These are phyloP conservation scores for Diabrotica balteata DNA, from an alignment of 2,888 invertebrate species.

Conservation along the genomic window DNA sequence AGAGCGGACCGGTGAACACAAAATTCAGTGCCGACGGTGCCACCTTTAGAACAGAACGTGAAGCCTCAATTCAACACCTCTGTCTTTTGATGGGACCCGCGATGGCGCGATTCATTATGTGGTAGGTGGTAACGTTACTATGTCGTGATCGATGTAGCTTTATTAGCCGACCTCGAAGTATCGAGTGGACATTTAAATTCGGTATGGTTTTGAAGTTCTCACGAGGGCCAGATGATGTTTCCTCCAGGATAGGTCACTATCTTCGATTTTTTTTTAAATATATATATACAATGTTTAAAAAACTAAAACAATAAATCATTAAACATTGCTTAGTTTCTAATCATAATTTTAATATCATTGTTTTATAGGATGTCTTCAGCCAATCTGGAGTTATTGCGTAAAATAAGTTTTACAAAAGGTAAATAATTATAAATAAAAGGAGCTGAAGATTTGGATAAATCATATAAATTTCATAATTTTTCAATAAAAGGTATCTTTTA, in stretches of 20 bases:
- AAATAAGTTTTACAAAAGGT: no score
- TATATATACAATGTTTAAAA: no score
- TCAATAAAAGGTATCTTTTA: no score
- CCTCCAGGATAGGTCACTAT: not conserved
- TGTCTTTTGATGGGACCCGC: slow-evolving; percentile 55
- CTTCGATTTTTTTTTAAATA: no score
- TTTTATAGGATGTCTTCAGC: no score
- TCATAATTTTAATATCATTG: no score
- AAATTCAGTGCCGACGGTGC: slow-evolving; percentile 43
- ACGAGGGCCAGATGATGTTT: slow-evolving; percentile 2
- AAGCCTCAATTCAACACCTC: slow-evolving; percentile 59
- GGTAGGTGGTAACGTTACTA: slow-evolving; percentile 51
- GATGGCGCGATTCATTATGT: slow-evolving; percentile 50
- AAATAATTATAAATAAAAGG: no score
- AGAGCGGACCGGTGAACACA: slow-evolving; percentile 14
- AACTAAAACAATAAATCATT: no score
- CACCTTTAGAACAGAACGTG: slow-evolving; percentile 50
- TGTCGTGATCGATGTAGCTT: slow-evolving; percentile 37
- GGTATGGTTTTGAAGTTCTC: slow-evolving; percentile 14
- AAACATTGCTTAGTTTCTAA: no score
- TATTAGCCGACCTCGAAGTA: slow-evolving; percentile 32
- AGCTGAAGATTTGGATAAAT: no score
- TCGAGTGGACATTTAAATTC: slow-evolving; percentile 20
- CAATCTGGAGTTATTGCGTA: no score
- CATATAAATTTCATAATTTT: no score